These are phyloP conservation scores for Tetraneura akinire DNA, from an alignment of 1,140 invertebrate genomes.

Conservation along the genomic window DNA sequence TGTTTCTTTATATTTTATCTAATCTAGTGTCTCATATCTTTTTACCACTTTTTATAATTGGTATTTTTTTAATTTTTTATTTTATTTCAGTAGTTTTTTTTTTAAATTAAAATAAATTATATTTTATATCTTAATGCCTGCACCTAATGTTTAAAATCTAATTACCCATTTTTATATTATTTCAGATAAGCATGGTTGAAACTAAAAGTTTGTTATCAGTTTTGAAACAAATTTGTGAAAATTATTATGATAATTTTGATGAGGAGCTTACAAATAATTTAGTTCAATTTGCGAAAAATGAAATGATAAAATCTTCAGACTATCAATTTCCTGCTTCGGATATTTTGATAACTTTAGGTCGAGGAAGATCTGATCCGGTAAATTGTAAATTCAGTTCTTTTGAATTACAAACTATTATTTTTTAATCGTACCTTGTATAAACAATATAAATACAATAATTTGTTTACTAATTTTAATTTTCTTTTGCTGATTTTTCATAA, in stretches of 20 bases:
- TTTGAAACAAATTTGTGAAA: conserved; percentile 40
- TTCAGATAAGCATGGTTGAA: conserved; percentile 39
- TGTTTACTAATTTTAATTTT: too few relatives aligned
- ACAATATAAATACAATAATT: not conserved
- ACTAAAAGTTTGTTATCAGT: conserved; percentile 35
- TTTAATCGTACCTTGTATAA: not conserved
- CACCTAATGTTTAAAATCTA: too few relatives aligned
- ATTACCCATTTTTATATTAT: too few relatives aligned
- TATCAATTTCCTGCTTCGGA: conserved; percentile 39
- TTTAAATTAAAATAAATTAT: not conserved
- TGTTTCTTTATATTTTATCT: too few relatives aligned
- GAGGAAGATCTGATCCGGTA: conserved; percentile 41
- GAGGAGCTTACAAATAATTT: conserved; percentile 28
- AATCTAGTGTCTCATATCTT: too few relatives aligned
- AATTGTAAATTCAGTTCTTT: too few relatives aligned
- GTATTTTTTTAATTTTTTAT: too few relatives aligned
- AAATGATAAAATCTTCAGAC: conserved; percentile 45
- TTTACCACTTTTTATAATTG: too few relatives aligned
- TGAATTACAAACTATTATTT: not conserved
- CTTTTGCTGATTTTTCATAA: too few relatives aligned
- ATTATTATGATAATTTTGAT: conserved; percentile 37
- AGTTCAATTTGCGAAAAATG: conserved; percentile 44
- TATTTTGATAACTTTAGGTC: conserved; percentile 33
- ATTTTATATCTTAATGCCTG: too few relatives aligned
- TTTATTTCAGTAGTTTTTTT: too few relatives aligned